Conservation (phyloP, 2,113 vertebrate species). For the Morone saxatilis region DNA sequence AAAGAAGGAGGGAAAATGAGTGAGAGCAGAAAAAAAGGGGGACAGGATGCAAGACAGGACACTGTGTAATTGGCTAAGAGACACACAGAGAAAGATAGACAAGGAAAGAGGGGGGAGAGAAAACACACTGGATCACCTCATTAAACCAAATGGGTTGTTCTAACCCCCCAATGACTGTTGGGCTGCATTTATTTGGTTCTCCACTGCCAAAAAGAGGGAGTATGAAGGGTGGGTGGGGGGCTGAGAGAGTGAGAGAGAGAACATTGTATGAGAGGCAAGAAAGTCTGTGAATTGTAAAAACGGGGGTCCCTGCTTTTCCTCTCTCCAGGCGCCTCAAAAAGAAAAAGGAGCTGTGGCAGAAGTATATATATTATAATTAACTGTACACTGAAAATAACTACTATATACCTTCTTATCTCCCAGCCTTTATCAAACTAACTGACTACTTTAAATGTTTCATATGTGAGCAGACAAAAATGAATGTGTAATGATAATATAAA, state of each 20-base stretch:
- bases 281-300: conserved; percentile 38
- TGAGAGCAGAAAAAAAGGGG: conserved; percentile 56
- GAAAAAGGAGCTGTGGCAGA: conserved; percentile 25
- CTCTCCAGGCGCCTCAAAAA: conserved; percentile 29
- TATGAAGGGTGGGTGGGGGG: conserved; percentile 17
- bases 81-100: conserved; percentile 60
- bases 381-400: background rate
- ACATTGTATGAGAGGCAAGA: conserved; percentile 16
- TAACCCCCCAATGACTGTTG: conserved; percentile 65
- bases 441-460: background rate
- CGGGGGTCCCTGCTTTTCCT: conserved; percentile 13
- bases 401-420: background rate
- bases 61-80: conserved; percentile 87
- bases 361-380: background rate
- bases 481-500: conserved; percentile 10
- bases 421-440: background rate
- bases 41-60: conserved; percentile 81
- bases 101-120: conserved; percentile 60
- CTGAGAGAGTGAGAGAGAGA: conserved; percentile 5
- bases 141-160: conserved; percentile 75
- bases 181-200: conserved; percentile 81
- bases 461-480: background rate
- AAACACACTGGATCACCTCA: conserved; percentile 83
- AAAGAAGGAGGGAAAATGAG: conserved; percentile 79
- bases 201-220: conserved; percentile 69